Evolutionary conservation across 2,113 vertebrate species (phyloP).

Genomic region (Phylloscopus whistleri): DNA sequence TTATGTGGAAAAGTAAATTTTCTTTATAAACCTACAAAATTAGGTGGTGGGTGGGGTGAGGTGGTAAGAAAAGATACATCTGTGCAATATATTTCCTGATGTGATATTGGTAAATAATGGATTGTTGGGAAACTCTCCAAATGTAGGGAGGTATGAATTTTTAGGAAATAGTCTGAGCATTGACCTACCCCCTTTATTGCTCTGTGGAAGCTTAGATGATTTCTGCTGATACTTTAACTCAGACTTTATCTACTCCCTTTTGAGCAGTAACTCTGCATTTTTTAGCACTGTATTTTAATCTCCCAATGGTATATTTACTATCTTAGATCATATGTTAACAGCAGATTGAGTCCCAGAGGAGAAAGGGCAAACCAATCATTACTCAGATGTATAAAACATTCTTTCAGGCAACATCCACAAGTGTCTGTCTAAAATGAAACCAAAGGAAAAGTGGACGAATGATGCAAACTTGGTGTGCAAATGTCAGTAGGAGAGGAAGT

Average conservation of each 20-base stretch:
- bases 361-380: not conserved
- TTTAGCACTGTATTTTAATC: not conserved
- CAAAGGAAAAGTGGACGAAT: slow-evolving; percentile 38
- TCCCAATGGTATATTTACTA: not conserved
- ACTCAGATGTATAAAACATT: not conserved
- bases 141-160: not conserved
- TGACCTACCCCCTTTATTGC: not conserved
- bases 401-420: not conserved
- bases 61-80: not conserved
- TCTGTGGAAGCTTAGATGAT: not conserved
- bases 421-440: slow-evolving; percentile 3
- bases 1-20: not conserved
- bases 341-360: not conserved
- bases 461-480: slow-evolving; percentile 6
- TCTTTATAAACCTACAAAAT: not conserved
- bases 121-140: not conserved
- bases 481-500: slow-evolving; percentile 23
- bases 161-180: not conserved
- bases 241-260: not conserved
- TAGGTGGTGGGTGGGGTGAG: not conserved
- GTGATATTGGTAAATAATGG: not conserved
- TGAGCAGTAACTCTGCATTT: not conserved
- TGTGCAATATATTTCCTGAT: not conserved
- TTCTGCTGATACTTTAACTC: slow-evolving; percentile 2
- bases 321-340: not conserved